Evolutionary conservation across 1,140 invertebrate genomes (phyloP), one percentile per base, ranked within the genome.

Genomic region (Trypoxylus dichotomus): DNA sequence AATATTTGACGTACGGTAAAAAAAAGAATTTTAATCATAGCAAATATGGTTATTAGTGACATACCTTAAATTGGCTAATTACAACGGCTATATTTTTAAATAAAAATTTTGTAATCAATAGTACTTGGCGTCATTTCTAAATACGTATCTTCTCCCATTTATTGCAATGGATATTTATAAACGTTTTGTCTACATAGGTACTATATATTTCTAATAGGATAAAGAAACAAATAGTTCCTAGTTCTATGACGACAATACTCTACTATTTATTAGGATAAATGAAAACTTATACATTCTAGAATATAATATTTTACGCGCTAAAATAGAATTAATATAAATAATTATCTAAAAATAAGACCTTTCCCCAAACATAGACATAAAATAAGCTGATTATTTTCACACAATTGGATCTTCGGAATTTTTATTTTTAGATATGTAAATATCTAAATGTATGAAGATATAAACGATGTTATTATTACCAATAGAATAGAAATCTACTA

Each of bases 31-130:
- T 63, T 11, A 63, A 63, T 63, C 60, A 63, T 63, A 63, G 60
- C 60, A 63, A 63, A 63, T 63, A 63, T 63, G 60, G 21, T 58
- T 5, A 21, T 58, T 37, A 37, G 47, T 63, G 60, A 63, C 60
- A 63, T 63, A 63, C 60, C 60, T 63, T 63, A 63, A 63, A 63
- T 63, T 63, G 21, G 60, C 8, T 63, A 63, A 63, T 63, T 63
- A 27, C 21, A 63, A 63, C 11, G 13, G 43, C 32, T 47, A 47
- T 47, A 47, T 63, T 13, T 63, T 63, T 24, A 63, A 63, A 63
- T 63, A 63, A 63, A 63, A 63, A 63, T 63, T 63, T 63, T 63
- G 60, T 63, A 63, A 63, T 19, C 60, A 63, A 63, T 47, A 63
- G 10, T 37, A 37, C 32, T 37, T 63, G 60, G 21, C 25, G 60